A percentile compares a stretch with the other conserved stretches of the same genome.
These are phyloP conservation scores for Ips typographus DNA, from an alignment of 1,140 invertebrate species.

Conservation along the genomic window DNA sequence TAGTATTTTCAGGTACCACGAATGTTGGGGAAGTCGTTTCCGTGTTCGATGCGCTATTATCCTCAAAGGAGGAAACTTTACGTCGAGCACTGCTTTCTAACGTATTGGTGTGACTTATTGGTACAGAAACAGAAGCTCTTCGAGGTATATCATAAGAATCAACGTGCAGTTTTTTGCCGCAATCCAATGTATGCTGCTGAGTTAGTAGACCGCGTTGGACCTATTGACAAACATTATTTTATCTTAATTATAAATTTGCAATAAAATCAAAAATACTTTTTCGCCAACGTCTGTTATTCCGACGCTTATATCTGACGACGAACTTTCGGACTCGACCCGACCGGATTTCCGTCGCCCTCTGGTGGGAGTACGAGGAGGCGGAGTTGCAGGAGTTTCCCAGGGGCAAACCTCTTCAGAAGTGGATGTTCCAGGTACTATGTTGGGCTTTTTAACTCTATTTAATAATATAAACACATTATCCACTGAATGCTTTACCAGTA, in stretches of 20 bases:
- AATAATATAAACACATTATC: too few species aligned
- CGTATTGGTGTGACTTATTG: conserved; percentile 45
- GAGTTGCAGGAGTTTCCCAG: conserved; percentile 58
- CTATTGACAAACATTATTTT: conserved; percentile 13
- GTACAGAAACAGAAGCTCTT: conserved; percentile 54
- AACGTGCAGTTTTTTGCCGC: conserved; percentile 51
- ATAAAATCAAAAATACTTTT: conserved; percentile 46
- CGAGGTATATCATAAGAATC: conserved; percentile 48
- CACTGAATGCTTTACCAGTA: too few species aligned
- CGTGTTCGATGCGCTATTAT: conserved; percentile 49
- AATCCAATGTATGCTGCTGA: conserved; percentile 63
- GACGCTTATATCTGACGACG: conserved; percentile 72
- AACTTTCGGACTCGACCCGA: conserved; percentile 62
- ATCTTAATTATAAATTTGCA: not conserved
- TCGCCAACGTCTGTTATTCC: conserved; percentile 61
- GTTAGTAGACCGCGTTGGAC: conserved; percentile 54
- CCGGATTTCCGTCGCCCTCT: conserved; percentile 55
- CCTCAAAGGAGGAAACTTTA: conserved; percentile 55
- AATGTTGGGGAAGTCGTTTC: conserved; percentile 47
- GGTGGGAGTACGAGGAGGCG: conserved; percentile 45
- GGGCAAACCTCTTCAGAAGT: conserved; percentile 68
- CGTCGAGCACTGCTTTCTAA: conserved; percentile 37
- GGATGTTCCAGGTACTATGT: conserved; percentile 51
- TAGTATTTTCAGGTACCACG: conserved; percentile 50
- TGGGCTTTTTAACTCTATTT: conserved; percentile 48